A percentile compares a stretch with the other conserved stretches of the same genome.
Conservation (phyloP, 1,140 invertebrate genomes). For the Piezodorus guildinii region DNA sequence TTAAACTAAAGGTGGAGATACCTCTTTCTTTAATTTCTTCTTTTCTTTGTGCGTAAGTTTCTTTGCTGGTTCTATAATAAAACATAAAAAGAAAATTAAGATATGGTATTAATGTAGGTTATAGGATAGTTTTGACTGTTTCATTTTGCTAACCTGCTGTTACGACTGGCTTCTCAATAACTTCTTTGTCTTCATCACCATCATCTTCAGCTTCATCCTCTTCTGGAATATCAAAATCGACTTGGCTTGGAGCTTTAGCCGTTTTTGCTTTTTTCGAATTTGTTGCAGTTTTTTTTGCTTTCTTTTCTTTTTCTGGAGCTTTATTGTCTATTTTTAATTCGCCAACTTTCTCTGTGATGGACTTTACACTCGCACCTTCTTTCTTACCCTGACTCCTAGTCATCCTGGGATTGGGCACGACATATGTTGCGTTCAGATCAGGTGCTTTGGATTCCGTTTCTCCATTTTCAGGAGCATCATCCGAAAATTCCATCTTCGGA, state of each 20-base stretch:
- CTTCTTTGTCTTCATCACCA: background rate
- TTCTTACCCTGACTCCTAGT: slow-evolving; percentile 29
- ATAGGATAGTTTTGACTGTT: too few relatives aligned
- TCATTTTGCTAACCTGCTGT: background rate
- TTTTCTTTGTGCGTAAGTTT: slow-evolving; percentile 89
- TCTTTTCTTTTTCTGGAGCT: background rate
- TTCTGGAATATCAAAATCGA: background rate
- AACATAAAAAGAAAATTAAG: slow-evolving; percentile 20
- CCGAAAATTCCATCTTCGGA: background rate
- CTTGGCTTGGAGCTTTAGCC: background rate
- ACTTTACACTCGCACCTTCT: slow-evolving; percentile 17
- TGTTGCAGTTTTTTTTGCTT: background rate
- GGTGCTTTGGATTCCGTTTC: background rate
- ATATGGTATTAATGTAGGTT: background rate
- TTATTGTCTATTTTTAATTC: background rate
- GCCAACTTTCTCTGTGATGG: background rate
- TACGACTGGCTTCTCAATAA: background rate
- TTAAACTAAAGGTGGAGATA: slow-evolving; percentile 20
- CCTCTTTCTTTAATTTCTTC: slow-evolving; percentile 80
- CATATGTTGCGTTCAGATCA: slow-evolving; percentile 13
- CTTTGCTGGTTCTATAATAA: slow-evolving; percentile 40
- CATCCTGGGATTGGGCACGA: slow-evolving; percentile 25
- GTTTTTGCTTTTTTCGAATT: background rate
- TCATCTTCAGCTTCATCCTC: slow-evolving; percentile 1
- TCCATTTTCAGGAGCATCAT: background rate